These are phyloP conservation scores for Lucifuga dentata DNA, from an alignment of 2,113 vertebrate species.

Conservation along the genomic window DNA sequence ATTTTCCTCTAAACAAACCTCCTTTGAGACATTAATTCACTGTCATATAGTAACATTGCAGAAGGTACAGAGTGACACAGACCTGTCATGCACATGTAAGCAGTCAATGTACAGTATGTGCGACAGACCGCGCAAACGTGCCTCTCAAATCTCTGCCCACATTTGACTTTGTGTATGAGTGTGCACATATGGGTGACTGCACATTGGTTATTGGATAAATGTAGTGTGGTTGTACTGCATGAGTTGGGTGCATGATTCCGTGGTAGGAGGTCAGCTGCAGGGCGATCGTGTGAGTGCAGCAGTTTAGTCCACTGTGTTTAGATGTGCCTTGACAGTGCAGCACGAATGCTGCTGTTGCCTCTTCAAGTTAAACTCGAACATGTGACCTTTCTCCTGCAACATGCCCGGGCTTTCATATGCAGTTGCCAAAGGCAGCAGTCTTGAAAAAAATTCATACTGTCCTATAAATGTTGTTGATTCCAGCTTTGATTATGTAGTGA, in stretches of 20 bases:
- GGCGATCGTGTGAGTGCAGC: conserved; percentile 38
- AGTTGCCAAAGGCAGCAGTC: conserved; percentile 22
- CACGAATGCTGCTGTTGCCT: conserved; percentile 9
- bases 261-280: conserved; percentile 54
- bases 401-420: not conserved
- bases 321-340: conserved; percentile 5
- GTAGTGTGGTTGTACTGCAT: conserved; percentile 31
- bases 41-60: conserved; percentile 40
- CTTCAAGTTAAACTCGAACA: conserved; percentile 2
- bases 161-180: conserved; percentile 17
- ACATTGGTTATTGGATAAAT: conserved; percentile 5
- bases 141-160: conserved; percentile 29
- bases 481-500: conserved; percentile 11
- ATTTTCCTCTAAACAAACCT: conserved; percentile 31
- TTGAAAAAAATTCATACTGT: conserved; percentile 13
- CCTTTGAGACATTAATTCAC: conserved; percentile 47
- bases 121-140: conserved; percentile 26
- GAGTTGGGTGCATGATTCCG: conserved; percentile 31
- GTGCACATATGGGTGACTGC: conserved; percentile 40
- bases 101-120: conserved; percentile 24
- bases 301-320: conserved; percentile 50
- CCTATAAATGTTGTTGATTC: conserved; percentile 6
- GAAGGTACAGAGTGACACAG: conserved; percentile 49
- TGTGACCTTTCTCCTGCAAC: not conserved
- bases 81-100: conserved; percentile 40